A percentile compares a stretch with the other conserved stretches of the same genome.
phyloP scores from a whole-genome alignment of 2,797 vertebrate genomes.

The Argentina silus region DNA sequence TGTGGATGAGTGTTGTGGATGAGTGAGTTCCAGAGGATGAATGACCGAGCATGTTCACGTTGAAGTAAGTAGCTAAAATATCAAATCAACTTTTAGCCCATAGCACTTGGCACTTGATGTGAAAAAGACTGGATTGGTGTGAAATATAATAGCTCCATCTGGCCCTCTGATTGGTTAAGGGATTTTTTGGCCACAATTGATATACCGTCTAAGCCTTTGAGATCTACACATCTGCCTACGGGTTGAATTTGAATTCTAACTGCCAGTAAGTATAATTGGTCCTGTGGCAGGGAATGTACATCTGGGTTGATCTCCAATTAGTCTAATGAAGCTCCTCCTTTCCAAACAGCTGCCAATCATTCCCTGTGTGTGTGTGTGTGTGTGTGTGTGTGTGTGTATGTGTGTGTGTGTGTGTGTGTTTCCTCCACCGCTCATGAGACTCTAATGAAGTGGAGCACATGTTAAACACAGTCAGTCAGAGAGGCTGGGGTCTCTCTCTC shows the following conservation, averaged over 20 bases:
- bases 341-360: conserved; percentile 1
- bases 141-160: too few relatives aligned
- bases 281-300: background rate
- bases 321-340: conserved; percentile 7
- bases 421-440: background rate
- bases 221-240: too few relatives aligned
- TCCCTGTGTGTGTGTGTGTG: background rate
- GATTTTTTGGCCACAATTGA: too few relatives aligned
- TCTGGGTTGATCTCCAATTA: conserved; percentile 28
- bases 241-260: too few relatives aligned
- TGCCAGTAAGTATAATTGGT: background rate
- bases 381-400: background rate
- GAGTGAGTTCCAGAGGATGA: background rate
- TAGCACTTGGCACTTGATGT: too few relatives aligned
- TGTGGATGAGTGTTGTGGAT: background rate
- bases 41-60: too few relatives aligned
- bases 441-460: conserved; percentile 17
- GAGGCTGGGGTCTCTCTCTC: too few relatives aligned
- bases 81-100: too few relatives aligned
- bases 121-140: too few relatives aligned
- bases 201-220: too few relatives aligned
- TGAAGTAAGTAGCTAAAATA: too few relatives aligned
- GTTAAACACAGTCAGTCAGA: conserved; percentile 20
- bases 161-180: too few relatives aligned
- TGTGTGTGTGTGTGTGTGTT: background rate